phyloP scores from a whole-genome alignment of 2,113 vertebrate species.

The Misgurnus mizolepis region DNA sequence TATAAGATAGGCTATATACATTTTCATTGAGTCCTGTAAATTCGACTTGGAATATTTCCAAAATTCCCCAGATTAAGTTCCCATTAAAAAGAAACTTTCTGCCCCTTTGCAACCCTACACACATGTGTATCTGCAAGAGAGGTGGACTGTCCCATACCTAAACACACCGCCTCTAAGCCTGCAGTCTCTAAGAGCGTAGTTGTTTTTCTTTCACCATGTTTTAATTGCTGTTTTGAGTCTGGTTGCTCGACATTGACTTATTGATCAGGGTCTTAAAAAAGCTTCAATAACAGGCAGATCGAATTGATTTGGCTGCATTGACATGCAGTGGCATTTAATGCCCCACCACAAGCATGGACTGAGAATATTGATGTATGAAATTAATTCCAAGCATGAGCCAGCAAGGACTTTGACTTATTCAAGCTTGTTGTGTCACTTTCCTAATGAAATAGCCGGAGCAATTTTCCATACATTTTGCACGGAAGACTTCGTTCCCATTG shows the following conservation, averaged over 20 bases:
- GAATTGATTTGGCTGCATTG: slow-evolving; percentile 50
- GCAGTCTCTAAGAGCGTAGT: background rate
- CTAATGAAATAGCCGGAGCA: background rate
- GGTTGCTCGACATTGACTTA: slow-evolving; percentile 46
- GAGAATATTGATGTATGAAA: slow-evolving; percentile 49
- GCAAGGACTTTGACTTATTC: slow-evolving; percentile 45
- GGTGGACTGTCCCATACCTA: background rate
- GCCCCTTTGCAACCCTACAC: background rate
- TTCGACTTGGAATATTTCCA: no score
- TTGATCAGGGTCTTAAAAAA: slow-evolving; percentile 53
- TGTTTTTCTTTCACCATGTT: slow-evolving; percentile 14
- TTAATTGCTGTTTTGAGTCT: slow-evolving; percentile 48
- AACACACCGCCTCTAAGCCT: background rate
- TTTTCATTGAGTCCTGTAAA: no score
- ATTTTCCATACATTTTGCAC: background rate
- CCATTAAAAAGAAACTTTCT: no score
- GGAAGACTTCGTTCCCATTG: background rate
- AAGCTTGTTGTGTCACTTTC: slow-evolving; percentile 6
- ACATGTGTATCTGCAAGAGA: background rate
- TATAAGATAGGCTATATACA: no score
- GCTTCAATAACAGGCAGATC: slow-evolving; percentile 49
- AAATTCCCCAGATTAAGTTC: no score
- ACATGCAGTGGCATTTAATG: slow-evolving; percentile 48
- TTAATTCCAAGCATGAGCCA: slow-evolving; percentile 45
- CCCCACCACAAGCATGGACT: slow-evolving; percentile 25